phyloP scores from a whole-genome alignment of 2,113 vertebrate genomes.

The Spheniscus mendiculus region DNA sequence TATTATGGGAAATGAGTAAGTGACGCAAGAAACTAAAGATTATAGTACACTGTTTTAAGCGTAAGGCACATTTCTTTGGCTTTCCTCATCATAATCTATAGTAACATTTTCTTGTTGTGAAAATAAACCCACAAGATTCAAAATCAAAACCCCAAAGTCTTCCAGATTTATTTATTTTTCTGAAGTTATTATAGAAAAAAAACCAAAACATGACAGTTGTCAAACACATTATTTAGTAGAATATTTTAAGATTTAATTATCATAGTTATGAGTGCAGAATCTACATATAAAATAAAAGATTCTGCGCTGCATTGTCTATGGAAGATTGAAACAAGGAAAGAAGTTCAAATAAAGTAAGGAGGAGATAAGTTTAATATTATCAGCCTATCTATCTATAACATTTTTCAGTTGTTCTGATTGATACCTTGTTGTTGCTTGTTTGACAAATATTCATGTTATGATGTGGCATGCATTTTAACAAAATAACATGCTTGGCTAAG shows the following conservation, averaged over 20 bases:
- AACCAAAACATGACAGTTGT: background rate
- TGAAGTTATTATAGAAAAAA: background rate
- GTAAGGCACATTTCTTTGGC: background rate
- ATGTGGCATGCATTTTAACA: background rate
- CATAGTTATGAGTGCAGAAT: background rate
- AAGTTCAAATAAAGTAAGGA: background rate
- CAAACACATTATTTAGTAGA: background rate
- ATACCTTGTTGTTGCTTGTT: background rate
- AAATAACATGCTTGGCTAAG: background rate
- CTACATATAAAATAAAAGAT: background rate
- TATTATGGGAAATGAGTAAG: background rate
- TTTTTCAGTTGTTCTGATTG: background rate
- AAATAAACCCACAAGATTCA: background rate
- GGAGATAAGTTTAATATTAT: too few species aligned
- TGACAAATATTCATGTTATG: background rate
- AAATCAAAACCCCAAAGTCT: background rate
- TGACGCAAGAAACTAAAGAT: background rate
- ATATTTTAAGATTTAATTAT: background rate
- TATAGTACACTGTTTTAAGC: background rate
- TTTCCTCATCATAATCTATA: background rate
- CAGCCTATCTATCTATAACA: too few species aligned
- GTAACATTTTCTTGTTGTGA: background rate
- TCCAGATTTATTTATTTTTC: background rate
- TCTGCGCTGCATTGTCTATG: background rate
- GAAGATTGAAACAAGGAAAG: background rate